Evolutionary conservation across 2,797 vertebrate genomes (phyloP).

Genomic region (Manis javanica): DNA sequence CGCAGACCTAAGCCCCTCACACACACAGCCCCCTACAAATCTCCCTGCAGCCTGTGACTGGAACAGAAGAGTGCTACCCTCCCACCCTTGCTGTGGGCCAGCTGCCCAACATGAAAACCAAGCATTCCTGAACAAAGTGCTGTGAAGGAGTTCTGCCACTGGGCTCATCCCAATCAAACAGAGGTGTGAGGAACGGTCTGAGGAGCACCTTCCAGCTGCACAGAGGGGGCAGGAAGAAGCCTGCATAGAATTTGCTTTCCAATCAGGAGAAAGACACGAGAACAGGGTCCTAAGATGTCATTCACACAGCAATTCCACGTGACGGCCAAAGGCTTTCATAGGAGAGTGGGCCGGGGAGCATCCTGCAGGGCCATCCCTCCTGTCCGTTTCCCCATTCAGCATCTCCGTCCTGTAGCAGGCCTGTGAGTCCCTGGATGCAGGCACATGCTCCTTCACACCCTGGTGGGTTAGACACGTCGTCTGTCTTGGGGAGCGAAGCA

Average conservation of each 20-base stretch:
- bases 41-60: neutral
- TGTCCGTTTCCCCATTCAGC: neutral
- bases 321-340: neutral
- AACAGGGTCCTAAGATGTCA: neutral
- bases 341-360: neutral
- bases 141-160: neutral
- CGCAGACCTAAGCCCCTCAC: neutral
- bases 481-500: accelerated
- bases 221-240: neutral
- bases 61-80: neutral
- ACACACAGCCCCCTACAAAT: neutral
- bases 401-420: neutral
- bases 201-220: neutral
- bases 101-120: neutral
- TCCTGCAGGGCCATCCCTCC: neutral
- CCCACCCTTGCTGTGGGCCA: neutral
- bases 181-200: neutral
- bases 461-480: neutral
- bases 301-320: neutral
- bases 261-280: neutral
- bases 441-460: neutral
- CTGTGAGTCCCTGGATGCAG: neutral
- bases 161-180: neutral
- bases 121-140: neutral
- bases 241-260: neutral